A percentile compares a stretch with the other conserved stretches of the same genome.
Conservation (phyloP, 2,888 invertebrate species). For the Pyrgus malvae region DNA sequence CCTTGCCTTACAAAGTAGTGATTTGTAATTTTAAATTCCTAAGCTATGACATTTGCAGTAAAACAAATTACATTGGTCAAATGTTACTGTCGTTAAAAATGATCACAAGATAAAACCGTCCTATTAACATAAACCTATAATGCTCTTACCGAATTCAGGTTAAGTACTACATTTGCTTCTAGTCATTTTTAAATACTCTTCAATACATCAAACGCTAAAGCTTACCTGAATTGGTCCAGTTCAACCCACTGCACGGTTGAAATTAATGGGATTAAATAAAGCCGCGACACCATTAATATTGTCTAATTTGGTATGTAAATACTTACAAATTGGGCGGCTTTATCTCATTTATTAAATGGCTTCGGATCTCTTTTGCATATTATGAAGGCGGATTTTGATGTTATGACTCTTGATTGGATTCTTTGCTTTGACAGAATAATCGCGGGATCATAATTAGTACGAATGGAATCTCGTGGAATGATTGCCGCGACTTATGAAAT, state of each 20-base stretch:
- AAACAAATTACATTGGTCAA: neutral
- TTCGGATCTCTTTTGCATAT: conserved; percentile 15
- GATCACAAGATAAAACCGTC: conserved; percentile 4
- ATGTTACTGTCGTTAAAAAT: neutral
- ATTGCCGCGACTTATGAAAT: neutral
- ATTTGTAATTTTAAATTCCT: too few relatives aligned
- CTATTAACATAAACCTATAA: conserved; percentile 15
- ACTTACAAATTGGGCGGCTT: conserved; percentile 33
- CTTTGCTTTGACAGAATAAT: conserved; percentile 10
- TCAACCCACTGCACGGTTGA: conserved; percentile 7
- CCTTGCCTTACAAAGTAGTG: too few relatives aligned
- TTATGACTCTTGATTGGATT: conserved; percentile 8
- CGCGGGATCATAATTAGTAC: conserved; percentile 1
- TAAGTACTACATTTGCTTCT: conserved; percentile 14
- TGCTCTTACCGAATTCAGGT: conserved; percentile 8
- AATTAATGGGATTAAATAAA: conserved; percentile 24
- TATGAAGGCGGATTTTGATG: conserved; percentile 16
- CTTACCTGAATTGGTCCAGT: conserved; percentile 10
- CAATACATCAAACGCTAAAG: conserved; percentile 13
- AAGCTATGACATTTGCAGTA: too few relatives aligned
- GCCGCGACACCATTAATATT: conserved; percentile 13
- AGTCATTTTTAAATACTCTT: conserved; percentile 1
- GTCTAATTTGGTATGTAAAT: conserved; percentile 34
- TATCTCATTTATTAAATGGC: conserved; percentile 26
- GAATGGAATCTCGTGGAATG: neutral